Evolutionary conservation across 2,888 invertebrate genomes (phyloP).

Genomic region (Chesias legatella): DNA sequence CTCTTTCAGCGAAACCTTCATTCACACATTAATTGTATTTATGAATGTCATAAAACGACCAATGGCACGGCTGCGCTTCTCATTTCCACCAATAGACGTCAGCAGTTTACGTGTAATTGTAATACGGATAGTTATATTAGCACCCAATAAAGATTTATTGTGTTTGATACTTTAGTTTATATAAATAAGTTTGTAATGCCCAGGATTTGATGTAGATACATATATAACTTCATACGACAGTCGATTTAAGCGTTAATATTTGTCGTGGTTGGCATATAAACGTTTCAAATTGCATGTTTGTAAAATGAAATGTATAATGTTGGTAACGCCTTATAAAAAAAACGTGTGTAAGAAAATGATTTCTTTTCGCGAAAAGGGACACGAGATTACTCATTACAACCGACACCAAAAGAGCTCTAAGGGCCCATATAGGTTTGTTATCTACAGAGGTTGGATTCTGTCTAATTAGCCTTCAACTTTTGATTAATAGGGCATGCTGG

Average conservation of each 20-base stretch:
- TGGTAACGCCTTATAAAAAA: slow-evolving; percentile 7
- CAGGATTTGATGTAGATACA: slow-evolving; percentile 16
- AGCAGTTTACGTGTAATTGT: slow-evolving; percentile 44
- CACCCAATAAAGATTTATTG: slow-evolving; percentile 33
- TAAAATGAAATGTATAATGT: background rate
- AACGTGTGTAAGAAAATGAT: too few species aligned
- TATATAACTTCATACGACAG: slow-evolving; percentile 11
- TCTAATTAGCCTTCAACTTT: too few species aligned
- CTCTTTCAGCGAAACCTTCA: slow-evolving; percentile 37
- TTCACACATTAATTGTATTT: slow-evolving; percentile 53
- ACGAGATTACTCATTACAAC: too few species aligned
- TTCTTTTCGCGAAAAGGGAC: too few species aligned
- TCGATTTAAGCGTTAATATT: slow-evolving; percentile 4
- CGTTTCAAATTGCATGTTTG: slow-evolving; percentile 3
- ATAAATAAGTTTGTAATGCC: slow-evolving; percentile 22
- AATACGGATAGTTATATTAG: slow-evolving; percentile 31
- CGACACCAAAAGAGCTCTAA: too few species aligned
- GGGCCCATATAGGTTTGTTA: too few species aligned
- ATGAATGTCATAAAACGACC: slow-evolving; percentile 50
- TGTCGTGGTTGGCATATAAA: slow-evolving; percentile 10
- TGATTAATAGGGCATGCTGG: too few species aligned
- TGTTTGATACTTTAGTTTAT: slow-evolving; percentile 24
- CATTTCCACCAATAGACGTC: slow-evolving; percentile 26
- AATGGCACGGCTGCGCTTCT: slow-evolving; percentile 13
- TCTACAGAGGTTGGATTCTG: too few species aligned